Conservation (phyloP, 1,140 invertebrate genomes). For the Galleria mellonella region DNA sequence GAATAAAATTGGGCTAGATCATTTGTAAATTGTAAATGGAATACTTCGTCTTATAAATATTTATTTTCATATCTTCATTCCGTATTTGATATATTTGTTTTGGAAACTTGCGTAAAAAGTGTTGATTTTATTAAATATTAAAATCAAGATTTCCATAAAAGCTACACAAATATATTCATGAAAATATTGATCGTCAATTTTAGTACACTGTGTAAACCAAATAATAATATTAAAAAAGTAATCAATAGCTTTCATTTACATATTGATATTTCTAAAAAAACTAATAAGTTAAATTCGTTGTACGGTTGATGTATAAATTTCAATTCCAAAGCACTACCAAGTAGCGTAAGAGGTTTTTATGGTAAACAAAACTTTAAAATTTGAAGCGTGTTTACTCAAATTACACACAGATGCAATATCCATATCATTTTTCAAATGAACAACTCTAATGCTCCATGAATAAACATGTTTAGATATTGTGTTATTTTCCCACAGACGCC, state of each 20-base stretch:
- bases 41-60: no score
- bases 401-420: constrained; percentile 1
- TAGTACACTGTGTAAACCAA: no score
- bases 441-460: neutral
- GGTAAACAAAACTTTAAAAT: constrained; percentile 1
- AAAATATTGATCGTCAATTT: no score
- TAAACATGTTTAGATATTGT: neutral
- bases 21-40: no score
- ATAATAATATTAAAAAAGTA: neutral
- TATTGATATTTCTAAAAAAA: neutral
- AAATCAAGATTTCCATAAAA: no score
- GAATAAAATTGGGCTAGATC: no score
- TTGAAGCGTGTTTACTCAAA: neutral
- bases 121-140: no score
- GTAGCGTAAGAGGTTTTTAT: neutral
- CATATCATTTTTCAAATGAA: constrained; percentile 2
- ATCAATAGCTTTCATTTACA: neutral
- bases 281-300: neutral
- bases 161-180: no score
- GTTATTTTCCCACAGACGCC: constrained; percentile 34
- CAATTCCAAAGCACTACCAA: neutral
- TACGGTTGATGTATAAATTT: no score
- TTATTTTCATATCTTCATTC: no score
- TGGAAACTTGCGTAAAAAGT: no score
- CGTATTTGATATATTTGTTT: no score